Evolutionary conservation across 2,797 vertebrate species (phyloP).

Genomic region (Sebastes minor): DNA sequence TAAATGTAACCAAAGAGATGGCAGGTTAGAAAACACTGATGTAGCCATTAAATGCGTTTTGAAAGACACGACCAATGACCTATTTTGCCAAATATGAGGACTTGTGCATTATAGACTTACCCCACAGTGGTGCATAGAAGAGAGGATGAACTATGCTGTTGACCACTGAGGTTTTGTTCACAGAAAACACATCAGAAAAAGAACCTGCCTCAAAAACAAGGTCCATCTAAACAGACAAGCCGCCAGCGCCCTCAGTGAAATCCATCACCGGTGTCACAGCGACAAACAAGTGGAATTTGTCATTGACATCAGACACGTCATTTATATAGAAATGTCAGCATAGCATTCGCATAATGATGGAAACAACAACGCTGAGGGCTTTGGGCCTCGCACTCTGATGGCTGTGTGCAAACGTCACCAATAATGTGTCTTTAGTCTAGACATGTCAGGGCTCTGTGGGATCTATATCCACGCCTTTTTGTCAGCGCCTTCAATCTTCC

Average conservation of each 20-base stretch:
- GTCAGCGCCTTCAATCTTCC: constrained; percentile 76
- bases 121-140: neutral
- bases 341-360: constrained; percentile 77
- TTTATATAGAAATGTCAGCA: constrained; percentile 81
- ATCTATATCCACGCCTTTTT: constrained; percentile 78
- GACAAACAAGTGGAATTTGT: constrained; percentile 70
- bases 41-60: neutral
- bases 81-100: neutral
- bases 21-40: neutral
- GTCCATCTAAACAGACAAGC: constrained; percentile 63
- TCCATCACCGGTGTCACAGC: constrained; percentile 66
- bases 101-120: neutral
- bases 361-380: constrained; percentile 71
- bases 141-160: constrained; percentile 7
- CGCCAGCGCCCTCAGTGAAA: constrained; percentile 32
- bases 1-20: neutral
- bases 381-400: constrained; percentile 61
- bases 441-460: constrained; percentile 67
- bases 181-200: constrained; percentile 32
- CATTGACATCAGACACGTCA: constrained; percentile 71
- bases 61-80: neutral
- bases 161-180: constrained; percentile 36
- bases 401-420: constrained; percentile 70
- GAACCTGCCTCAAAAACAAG: constrained; percentile 37
- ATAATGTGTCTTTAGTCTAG: constrained; percentile 79